Conservation (phyloP, 2,113 vertebrate genomes). For the Oryctolagus cuniculus region DNA sequence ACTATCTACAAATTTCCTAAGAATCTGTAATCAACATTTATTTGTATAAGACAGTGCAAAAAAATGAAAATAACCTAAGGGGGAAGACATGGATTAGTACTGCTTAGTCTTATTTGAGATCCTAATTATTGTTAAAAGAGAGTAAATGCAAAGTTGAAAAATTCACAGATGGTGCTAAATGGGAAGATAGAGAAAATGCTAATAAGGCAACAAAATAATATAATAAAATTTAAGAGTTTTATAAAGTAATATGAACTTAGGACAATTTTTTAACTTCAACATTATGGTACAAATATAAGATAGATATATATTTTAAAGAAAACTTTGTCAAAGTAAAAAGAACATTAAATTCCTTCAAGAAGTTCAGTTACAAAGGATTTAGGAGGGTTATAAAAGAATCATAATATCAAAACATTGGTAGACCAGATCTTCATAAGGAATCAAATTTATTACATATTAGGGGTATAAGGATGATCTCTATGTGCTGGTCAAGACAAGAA, state of each 20-base stretch:
- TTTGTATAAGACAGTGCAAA: conserved; percentile 17
- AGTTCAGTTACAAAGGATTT: background rate
- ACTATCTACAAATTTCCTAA: background rate
- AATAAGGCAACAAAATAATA: background rate
- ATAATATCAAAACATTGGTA: background rate
- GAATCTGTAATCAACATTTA: background rate
- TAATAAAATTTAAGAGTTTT: background rate
- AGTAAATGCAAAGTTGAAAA: conserved; percentile 50
- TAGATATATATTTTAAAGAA: background rate
- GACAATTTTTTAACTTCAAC: background rate
- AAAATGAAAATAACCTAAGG: conserved; percentile 14
- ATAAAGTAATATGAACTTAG: background rate
- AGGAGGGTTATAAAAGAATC: background rate
- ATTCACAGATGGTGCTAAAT: conserved; percentile 29
- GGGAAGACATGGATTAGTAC: background rate
- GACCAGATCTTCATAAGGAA: background rate
- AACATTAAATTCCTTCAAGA: background rate
- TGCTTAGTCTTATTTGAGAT: conserved; percentile 25
- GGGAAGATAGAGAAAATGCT: background rate
- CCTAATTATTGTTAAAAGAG: conserved; percentile 36
- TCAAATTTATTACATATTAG: background rate
- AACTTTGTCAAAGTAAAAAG: background rate
- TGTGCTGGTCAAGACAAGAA: background rate
- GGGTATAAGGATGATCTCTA: background rate
- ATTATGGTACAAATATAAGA: background rate